Conservation (phyloP, 2,797 vertebrate genomes). For the Tragelaphus eurycerus region DNA sequence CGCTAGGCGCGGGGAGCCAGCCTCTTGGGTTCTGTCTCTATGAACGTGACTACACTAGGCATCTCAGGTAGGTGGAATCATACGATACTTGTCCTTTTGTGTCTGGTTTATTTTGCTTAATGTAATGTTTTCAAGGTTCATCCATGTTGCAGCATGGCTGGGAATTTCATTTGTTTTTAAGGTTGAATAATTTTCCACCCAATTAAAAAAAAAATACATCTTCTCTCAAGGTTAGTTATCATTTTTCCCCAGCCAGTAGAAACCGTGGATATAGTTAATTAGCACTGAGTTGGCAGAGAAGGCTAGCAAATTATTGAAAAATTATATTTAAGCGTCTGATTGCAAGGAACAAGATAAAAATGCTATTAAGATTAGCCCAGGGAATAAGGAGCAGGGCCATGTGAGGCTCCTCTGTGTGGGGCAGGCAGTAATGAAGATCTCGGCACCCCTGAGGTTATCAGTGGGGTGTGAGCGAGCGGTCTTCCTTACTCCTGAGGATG, state of each 20-base stretch:
- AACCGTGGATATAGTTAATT: neutral
- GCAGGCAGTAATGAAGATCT: rapidly evolving
- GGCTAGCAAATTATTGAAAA: neutral
- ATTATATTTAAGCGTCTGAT: neutral
- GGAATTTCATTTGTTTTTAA: conserved; percentile 11
- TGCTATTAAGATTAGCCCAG: neutral
- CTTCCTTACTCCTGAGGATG: neutral
- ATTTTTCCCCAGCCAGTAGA: neutral
- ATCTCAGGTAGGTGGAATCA: neutral
- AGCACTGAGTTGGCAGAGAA: neutral
- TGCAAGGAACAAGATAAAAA: neutral
- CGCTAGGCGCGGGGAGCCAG: neutral
- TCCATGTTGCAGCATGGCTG: neutral
- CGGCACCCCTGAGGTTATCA: neutral
- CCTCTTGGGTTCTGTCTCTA: neutral
- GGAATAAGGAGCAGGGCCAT: rapidly evolving
- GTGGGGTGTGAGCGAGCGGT: rapidly evolving
- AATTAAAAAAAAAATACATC: neutral
- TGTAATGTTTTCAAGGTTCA: neutral
- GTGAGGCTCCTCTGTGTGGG: neutral
- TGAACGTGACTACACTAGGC: neutral
- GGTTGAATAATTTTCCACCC: neutral
- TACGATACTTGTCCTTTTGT: neutral
- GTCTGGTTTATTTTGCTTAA: neutral
- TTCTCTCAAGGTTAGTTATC: neutral